Evolutionary conservation across 2,888 invertebrate species (phyloP), one percentile per base, ranked within the genome.

Genomic region (Hecatera dysodea): DNA sequence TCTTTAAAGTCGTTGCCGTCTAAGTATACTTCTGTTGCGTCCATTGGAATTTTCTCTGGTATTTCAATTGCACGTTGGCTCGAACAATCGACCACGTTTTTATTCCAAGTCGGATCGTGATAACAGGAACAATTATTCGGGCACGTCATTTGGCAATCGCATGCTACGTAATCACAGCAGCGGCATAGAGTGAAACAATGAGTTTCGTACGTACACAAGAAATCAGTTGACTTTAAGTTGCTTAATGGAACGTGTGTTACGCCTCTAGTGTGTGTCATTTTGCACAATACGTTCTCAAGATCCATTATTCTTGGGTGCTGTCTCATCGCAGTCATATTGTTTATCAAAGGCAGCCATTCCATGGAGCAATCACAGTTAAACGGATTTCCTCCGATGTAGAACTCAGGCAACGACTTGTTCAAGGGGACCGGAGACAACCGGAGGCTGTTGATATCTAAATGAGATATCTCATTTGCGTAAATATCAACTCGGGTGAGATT

Each of bases 121-220:
- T 98, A 99, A 93, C 99, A 99, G 81, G 98, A 98, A 94, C 99
- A 99, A 91, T 98, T 98, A 87, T 97, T 97, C 12, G 99, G 99
- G 89, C 99, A 99, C 75, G 98, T 98, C 98, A 99, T 98, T 96
- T 99, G 98, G 94, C 99, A 99, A 94, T 99, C 99, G 91, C 99
- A 99, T 52, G 98, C 98, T 89, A 98, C 98, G 91, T 98, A 99
- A 91, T 99, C 99, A 92, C 99, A 99, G 92, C 99, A 99, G 89
- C 98, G 98, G 92, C 99, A 99, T 44, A 98, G 96, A 42, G 99
- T 98, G 88, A 99, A 99, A 93, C 99, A 99, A 92, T 99, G 98
- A 9, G 98, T 97, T 90, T 98, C 98, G 93, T 99, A 99, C 72
- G 97, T 97, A 92, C 99, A 99, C 80, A 99, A 96, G 92, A 99